Conservation (phyloP, 2,888 invertebrate species). For the Halictus quadricinctus region DNA sequence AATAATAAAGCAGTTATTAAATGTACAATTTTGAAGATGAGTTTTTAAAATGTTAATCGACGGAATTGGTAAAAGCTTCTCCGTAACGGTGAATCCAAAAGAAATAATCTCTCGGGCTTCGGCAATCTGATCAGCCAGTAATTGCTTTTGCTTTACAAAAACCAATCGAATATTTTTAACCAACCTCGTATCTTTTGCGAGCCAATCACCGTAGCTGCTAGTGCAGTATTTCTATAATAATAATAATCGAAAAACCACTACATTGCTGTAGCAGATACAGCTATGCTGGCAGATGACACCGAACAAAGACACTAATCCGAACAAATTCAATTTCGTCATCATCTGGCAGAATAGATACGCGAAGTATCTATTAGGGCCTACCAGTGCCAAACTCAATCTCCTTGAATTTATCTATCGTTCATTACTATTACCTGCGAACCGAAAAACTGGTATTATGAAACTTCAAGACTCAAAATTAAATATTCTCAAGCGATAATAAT, state of each 20-base stretch:
- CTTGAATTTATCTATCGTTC: too few relatives aligned
- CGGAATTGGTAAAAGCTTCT: not conserved
- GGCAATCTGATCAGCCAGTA: not conserved
- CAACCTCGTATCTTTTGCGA: not conserved
- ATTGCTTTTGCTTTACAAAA: not conserved
- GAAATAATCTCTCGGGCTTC: not conserved
- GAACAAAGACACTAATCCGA: not conserved
- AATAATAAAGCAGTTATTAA: conserved; percentile 14
- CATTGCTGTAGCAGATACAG: not conserved
- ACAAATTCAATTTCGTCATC: not conserved
- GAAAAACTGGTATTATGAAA: too few relatives aligned
- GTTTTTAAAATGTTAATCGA: conserved; percentile 2
- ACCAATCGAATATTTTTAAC: not conserved
- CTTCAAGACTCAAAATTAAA: too few relatives aligned
- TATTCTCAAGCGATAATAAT: too few relatives aligned
- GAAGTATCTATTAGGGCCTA: too few relatives aligned
- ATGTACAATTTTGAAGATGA: conserved; percentile 6
- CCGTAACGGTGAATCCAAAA: not conserved
- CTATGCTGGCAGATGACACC: not conserved
- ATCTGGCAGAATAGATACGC: too few relatives aligned
- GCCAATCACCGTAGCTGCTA: not conserved
- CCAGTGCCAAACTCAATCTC: too few relatives aligned
- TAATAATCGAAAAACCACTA: not conserved
- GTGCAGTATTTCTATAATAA: not conserved
- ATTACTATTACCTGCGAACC: too few relatives aligned